Percentiles rank a stretch among this genome's conserved stretches.
These are phyloP conservation scores for Chaetophractus vellerosus DNA, from an alignment of 2,797 vertebrate species.

Conservation along the genomic window DNA sequence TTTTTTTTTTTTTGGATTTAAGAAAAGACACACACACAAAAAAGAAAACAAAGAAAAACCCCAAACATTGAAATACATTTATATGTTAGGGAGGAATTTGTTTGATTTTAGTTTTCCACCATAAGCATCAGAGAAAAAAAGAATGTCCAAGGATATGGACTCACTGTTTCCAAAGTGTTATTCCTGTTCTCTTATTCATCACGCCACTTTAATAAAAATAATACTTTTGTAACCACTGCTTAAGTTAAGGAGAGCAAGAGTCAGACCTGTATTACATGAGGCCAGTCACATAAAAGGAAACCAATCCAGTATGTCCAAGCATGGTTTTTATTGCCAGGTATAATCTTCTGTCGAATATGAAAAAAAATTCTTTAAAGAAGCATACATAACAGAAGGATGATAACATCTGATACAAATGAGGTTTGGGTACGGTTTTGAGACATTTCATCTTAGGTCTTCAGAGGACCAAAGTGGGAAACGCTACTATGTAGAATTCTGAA, in stretches of 20 bases:
- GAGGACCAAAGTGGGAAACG: background rate
- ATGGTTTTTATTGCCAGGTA: background rate
- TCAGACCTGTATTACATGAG: background rate
- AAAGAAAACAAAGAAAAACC: background rate
- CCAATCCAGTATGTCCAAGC: background rate
- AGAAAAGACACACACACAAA: background rate
- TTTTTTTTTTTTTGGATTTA: background rate
- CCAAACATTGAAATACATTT: background rate
- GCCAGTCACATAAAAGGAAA: background rate
- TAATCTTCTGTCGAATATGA: background rate
- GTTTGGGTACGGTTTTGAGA: background rate
- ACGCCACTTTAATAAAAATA: background rate
- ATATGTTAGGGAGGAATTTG: background rate
- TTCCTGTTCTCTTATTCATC: background rate
- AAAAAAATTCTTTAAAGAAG: background rate
- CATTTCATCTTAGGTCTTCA: conserved; percentile 3
- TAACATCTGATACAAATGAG: background rate
- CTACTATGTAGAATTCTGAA: background rate
- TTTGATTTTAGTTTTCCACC: background rate
- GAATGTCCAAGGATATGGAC: background rate
- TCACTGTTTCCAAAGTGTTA: background rate
- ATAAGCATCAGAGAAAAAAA: background rate
- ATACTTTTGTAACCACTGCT: background rate
- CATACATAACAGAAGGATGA: background rate
- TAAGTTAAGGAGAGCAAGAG: background rate